phyloP scores from a whole-genome alignment of 2,888 invertebrate species.

The Brachypterus glaber region DNA sequence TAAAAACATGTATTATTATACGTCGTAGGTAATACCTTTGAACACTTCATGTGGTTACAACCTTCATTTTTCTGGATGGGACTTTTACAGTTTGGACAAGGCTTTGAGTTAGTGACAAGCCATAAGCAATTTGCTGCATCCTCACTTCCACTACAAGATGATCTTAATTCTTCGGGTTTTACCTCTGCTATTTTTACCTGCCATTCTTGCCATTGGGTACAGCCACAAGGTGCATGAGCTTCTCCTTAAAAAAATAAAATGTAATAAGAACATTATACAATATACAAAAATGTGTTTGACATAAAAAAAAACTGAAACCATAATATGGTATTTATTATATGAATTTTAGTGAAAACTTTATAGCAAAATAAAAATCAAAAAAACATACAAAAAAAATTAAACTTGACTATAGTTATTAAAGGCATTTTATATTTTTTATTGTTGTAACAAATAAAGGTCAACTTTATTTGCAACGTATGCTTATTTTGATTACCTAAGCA shows the following conservation, averaged over 20 bases:
- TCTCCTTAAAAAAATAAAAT: no score
- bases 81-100: slow-evolving; percentile 60
- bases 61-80: slow-evolving; percentile 65
- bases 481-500: slow-evolving; percentile 38
- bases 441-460: not conserved
- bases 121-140: slow-evolving; percentile 56
- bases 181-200: slow-evolving; percentile 52
- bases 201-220: slow-evolving; percentile 51
- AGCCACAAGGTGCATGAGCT: slow-evolving; percentile 59
- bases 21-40: slow-evolving; percentile 46
- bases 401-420: no score
- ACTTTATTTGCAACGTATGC: no score
- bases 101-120: slow-evolving; percentile 61
- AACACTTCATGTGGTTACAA: slow-evolving; percentile 65
- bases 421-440: slow-evolving; percentile 1
- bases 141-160: slow-evolving; percentile 47
- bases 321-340: no score
- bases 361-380: no score
- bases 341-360: no score
- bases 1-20: no score
- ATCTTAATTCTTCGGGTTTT: slow-evolving; percentile 51
- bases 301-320: no score
- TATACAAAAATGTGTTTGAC: no score
- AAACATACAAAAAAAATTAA: no score
- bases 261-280: no score